These are phyloP conservation scores for Cuculus canorus DNA, from an alignment of 2,797 vertebrate species.

Conservation along the genomic window DNA sequence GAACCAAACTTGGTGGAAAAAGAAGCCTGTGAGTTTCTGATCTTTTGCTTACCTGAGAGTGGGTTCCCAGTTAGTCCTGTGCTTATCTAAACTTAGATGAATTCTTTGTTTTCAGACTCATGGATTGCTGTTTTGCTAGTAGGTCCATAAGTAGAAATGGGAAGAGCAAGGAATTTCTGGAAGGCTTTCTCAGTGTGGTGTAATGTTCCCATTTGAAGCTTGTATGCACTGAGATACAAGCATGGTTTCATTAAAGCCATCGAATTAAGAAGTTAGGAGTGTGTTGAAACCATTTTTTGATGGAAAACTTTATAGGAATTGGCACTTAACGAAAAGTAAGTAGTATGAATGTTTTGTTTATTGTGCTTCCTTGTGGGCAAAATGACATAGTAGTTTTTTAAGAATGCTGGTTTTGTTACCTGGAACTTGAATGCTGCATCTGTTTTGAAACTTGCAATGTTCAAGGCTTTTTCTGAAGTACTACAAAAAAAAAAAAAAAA, in stretches of 20 bases:
- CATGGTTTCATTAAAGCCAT: not conserved
- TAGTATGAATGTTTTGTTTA: not conserved
- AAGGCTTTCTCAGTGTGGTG: not conserved
- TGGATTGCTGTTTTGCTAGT: not conserved
- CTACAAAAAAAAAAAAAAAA: not conserved
- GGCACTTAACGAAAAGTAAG: not conserved
- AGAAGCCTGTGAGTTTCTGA: not conserved
- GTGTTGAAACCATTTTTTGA: not conserved
- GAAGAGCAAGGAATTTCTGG: not conserved
- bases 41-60: not conserved
- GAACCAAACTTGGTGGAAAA: not conserved
- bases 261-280: not conserved
- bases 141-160: not conserved
- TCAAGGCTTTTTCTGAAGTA: not conserved
- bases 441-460: not conserved
- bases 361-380: not conserved
- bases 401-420: not conserved
- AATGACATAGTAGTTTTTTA: not conserved
- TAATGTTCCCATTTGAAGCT: not conserved
- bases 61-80: not conserved
- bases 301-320: not conserved
- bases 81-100: not conserved
- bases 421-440: not conserved
- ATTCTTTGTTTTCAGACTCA: not conserved
- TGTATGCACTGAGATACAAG: not conserved